Evolutionary conservation across 2,888 invertebrate species (phyloP).

Genomic region (Ephialtes manifestator): DNA sequence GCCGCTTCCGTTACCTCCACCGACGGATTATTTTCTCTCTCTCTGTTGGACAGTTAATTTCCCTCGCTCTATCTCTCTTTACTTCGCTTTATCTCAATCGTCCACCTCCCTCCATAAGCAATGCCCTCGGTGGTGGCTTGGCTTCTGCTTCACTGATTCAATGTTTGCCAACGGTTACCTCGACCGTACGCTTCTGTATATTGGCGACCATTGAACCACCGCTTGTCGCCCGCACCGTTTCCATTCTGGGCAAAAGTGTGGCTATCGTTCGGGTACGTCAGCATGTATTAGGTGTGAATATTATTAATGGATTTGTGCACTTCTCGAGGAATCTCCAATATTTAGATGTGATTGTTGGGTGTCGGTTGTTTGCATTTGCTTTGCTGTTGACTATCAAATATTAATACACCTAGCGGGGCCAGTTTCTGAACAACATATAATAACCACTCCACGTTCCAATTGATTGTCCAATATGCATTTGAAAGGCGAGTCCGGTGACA

Average conservation of each 20-base stretch:
- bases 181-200: not conserved
- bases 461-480: not conserved
- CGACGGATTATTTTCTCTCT: not conserved
- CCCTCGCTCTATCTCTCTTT: not conserved
- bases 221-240: not conserved
- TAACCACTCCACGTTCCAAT: too few species aligned
- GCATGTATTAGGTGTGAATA: not conserved
- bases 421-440: too few species aligned
- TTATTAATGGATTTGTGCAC: not conserved
- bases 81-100: conserved; percentile 9
- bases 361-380: too few species aligned
- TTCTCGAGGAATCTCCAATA: not conserved
- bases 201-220: conserved; percentile 1
- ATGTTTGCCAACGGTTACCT: conserved; percentile 34
- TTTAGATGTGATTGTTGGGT: too few species aligned
- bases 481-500: not conserved
- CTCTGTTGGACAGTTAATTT: not conserved
- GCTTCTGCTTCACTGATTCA: conserved; percentile 25
- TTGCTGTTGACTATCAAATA: too few species aligned
- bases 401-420: too few species aligned
- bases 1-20: not conserved
- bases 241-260: not conserved
- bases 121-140: conserved; percentile 5
- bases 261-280: not conserved
- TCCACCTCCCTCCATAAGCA: conserved; percentile 6